Conservation (phyloP, 2,888 invertebrate species). For the Pheosia tremula region DNA sequence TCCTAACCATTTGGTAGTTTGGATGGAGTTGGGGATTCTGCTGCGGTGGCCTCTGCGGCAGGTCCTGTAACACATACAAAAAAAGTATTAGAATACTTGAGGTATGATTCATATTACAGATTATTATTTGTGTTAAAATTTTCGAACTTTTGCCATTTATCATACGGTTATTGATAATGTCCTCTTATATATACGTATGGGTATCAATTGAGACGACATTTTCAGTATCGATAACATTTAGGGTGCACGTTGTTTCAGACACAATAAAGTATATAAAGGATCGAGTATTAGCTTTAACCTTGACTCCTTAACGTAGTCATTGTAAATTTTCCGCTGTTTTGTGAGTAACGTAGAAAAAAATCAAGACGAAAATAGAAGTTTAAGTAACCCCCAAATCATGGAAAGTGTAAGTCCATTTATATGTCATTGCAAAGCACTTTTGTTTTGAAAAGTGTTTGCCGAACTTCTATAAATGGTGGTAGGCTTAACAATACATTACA, state of each 20-base stretch:
- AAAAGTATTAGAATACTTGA: constrained; percentile 30
- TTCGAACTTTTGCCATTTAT: background rate
- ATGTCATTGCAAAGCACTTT: no score
- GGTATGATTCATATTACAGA: background rate
- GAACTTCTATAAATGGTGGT: no score
- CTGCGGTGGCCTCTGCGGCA: constrained; percentile 50
- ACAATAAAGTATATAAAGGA: constrained; percentile 15
- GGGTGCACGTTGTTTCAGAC: constrained; percentile 49
- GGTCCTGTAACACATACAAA: constrained; percentile 62
- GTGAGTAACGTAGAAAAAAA: background rate
- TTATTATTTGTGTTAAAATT: background rate
- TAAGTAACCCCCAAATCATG: no score
- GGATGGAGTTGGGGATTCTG: constrained; percentile 43
- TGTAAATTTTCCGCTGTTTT: background rate
- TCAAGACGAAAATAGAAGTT: background rate
- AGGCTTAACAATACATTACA: no score
- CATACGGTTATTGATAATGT: background rate
- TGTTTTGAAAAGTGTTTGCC: no score
- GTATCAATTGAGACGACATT: no score
- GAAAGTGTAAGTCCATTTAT: no score
- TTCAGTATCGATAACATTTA: constrained; percentile 17
- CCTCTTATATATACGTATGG: no score
- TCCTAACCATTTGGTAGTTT: constrained; percentile 56
- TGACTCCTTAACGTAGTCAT: constrained; percentile 38
- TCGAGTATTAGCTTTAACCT: constrained; percentile 61